A percentile compares a stretch with the other conserved stretches of the same genome.
Conservation (phyloP, 2,797 vertebrate species). For the Peromyscus attwateri region DNA sequence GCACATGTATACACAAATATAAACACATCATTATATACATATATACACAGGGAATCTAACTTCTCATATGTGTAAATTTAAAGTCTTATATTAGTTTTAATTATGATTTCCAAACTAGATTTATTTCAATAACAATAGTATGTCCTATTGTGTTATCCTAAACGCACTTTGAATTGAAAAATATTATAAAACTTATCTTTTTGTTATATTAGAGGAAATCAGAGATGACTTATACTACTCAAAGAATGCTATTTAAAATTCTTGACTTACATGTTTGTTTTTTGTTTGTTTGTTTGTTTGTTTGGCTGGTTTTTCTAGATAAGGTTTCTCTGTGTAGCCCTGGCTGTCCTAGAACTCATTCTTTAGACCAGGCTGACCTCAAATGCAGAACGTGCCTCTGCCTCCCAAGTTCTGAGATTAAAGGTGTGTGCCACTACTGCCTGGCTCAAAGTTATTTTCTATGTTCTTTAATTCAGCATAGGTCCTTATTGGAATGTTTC, state of each 20-base stretch:
- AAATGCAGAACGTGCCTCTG: not conserved
- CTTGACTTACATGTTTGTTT: not conserved
- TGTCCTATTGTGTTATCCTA: not conserved
- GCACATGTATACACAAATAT: not conserved
- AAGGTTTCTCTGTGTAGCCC: not conserved
- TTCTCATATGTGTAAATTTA: not conserved
- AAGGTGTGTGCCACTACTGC: not conserved
- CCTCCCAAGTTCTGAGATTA: not conserved
- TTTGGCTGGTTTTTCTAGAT: not conserved
- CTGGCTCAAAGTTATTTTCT: not conserved
- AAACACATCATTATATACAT: not conserved
- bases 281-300: not conserved
- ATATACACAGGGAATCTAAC: not conserved
- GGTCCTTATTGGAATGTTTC: not conserved
- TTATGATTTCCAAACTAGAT: constrained; percentile 27
- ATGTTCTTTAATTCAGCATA: constrained; percentile 38
- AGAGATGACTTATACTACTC: not conserved
- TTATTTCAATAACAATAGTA: constrained; percentile 17
- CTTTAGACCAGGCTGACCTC: not conserved
- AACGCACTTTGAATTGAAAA: constrained; percentile 25
- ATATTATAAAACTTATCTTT: not conserved
- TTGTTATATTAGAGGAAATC: not conserved
- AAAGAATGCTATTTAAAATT: not conserved
- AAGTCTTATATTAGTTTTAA: not conserved
- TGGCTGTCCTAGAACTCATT: not conserved